Percentiles rank a stretch among this genome's conserved stretches.
Evolutionary conservation across 2,797 vertebrate species (phyloP).

Genomic region (Pseudochirops corinnae): DNA sequence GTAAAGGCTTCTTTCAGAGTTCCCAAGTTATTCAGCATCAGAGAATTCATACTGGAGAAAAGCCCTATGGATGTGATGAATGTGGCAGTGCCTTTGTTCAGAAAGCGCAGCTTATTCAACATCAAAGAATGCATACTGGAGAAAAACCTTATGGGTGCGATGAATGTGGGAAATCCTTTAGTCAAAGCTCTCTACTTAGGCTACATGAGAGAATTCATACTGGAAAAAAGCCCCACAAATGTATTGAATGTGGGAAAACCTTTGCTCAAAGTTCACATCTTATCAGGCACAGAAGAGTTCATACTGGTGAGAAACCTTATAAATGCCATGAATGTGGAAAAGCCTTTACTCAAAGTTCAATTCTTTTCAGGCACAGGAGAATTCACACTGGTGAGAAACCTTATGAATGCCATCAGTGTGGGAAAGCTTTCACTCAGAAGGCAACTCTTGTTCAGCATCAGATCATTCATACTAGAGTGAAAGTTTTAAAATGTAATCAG

Average conservation of each 20-base stretch:
- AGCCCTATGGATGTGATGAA: slow-evolving; percentile 81
- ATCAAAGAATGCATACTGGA: slow-evolving; percentile 79
- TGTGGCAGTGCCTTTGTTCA: slow-evolving; percentile 78
- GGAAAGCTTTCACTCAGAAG: slow-evolving; percentile 81
- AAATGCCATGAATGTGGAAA: slow-evolving; percentile 82
- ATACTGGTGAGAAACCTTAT: slow-evolving; percentile 83
- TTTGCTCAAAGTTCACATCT: slow-evolving; percentile 72
- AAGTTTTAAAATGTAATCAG: slow-evolving; percentile 75
- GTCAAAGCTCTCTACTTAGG: slow-evolving; percentile 48
- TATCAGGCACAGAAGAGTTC: slow-evolving; percentile 80
- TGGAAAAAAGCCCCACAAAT: too few relatives aligned
- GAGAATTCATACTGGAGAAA: slow-evolving; percentile 81
- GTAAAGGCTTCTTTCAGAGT: slow-evolving; percentile 78
- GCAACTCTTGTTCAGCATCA: slow-evolving; percentile 83
- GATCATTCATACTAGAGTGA: slow-evolving; percentile 79
- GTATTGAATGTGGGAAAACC: too few relatives aligned
- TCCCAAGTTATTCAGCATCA: slow-evolving; percentile 80
- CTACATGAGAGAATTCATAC: too few relatives aligned
- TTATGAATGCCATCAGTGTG: slow-evolving; percentile 79
- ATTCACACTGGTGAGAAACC: slow-evolving; percentile 82
- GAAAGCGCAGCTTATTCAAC: slow-evolving; percentile 78
- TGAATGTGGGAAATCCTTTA: slow-evolving; percentile 80
- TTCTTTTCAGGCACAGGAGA: slow-evolving; percentile 80
- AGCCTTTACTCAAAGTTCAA: slow-evolving; percentile 81
- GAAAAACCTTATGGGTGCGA: slow-evolving; percentile 77